Evolutionary conservation across 2,797 vertebrate species (phyloP).

Genomic region (Arrhamphus sclerolepis): DNA sequence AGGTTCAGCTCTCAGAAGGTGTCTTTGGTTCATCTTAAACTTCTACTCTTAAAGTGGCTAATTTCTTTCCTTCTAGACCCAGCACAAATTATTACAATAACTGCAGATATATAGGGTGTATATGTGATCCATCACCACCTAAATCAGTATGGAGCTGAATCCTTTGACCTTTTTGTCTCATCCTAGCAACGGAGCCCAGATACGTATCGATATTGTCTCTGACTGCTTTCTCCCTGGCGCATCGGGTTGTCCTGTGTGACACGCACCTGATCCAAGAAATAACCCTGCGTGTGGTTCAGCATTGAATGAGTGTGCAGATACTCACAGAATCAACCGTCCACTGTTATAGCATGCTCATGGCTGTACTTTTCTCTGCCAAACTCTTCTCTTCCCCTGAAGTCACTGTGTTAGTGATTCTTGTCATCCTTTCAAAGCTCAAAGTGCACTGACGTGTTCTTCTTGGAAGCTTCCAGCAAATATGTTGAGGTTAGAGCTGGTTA

Average conservation of each 20-base stretch:
- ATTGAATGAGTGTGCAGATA: neutral
- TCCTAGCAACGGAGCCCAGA: slow-evolving; percentile 26
- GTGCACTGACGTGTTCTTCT: slow-evolving; percentile 15
- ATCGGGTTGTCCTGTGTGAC: slow-evolving; percentile 20
- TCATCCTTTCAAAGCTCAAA: neutral
- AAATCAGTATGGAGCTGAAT: slow-evolving; percentile 62
- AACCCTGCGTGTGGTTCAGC: slow-evolving; percentile 14
- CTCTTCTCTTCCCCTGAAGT: slow-evolving; percentile 12
- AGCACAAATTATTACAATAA: no score
- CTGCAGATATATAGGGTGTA: neutral
- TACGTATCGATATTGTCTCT: slow-evolving; percentile 54
- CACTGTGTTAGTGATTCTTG: slow-evolving; percentile 2
- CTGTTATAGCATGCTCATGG: neutral
- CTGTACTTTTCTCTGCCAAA: slow-evolving; percentile 8
- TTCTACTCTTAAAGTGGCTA: no score
- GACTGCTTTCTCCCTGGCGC: slow-evolving; percentile 26
- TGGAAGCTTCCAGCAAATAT: slow-evolving; percentile 17
- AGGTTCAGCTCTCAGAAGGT: no score
- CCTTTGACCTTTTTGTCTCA: slow-evolving; percentile 63
- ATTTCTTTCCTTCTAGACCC: no score
- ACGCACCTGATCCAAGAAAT: slow-evolving; percentile 22
- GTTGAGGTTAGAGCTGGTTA: slow-evolving; percentile 11
- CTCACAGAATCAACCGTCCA: neutral
- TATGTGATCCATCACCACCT: slow-evolving; percentile 39
- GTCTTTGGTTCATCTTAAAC: no score